Base-by-base conservation (phyloP, 2,888 invertebrate species). In the Drosophila incognita region DNA sequence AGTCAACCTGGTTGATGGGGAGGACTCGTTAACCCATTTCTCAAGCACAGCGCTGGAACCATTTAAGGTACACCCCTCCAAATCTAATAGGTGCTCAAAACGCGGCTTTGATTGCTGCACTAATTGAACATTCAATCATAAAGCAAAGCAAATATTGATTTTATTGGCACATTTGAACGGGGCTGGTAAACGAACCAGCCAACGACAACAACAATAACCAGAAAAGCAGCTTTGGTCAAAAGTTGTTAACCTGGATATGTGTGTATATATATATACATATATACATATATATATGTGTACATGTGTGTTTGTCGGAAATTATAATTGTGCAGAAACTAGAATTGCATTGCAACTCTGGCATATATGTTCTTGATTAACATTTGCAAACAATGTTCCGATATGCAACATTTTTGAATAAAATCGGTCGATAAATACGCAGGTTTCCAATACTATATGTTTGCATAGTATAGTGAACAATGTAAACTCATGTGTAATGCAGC, bases 121-220 rank as follows among this genome's bases (percentile, higher is more conserved):
- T 77, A 79, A 82, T 79, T 87, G 71, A 87, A 75, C 71, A 68
- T 79, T 82, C 75, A 73, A 72, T 65, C 72, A 60, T 59, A 68
- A 68, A 68, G 65, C 79, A 76, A 69, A 57, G 60, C 54, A 69
- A 79, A 87, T 84, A 84, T 87, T 83, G 74, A 87, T 84, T 83
- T 81, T 87, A 83, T 79, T 81, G 72, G 74, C 71, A 79, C 65
- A 81, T 74, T 67, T 70, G 33, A 21, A 53, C 7, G 65, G 51
- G 49, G 58, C 42, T 62, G 27, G 40, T 4, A 56, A 27, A 35
- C 42, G 18, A 31, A 46, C 24, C 52, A 51, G 29, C 8, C 21
- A 18, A 24, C 15, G 5, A n/a, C n/a, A 51, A 52, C 54, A 54
- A 36, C 24, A 35, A 10, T 35, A 15, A 1, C 35, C 4, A 15